phyloP scores from a whole-genome alignment of 2,888 invertebrate species.

The Meteorus colon region DNA sequence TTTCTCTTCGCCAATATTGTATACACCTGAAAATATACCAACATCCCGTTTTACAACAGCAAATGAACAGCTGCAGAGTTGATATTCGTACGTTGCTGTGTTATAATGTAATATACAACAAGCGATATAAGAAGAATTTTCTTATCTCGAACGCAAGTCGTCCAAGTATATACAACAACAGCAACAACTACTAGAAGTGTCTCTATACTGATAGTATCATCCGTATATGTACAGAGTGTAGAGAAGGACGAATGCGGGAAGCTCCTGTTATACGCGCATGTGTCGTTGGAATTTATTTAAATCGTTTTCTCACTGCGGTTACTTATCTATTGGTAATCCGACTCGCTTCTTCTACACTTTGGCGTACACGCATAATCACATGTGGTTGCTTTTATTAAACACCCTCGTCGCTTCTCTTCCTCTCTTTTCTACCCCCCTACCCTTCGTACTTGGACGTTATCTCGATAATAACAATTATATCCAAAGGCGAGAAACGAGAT shows the following conservation, averaged over 20 bases:
- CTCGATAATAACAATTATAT: constrained; percentile 60
- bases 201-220: constrained; percentile 38
- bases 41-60: constrained; percentile 20
- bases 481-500: constrained; percentile 48
- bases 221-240: constrained; percentile 20
- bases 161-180: constrained; percentile 41
- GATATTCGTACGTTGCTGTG: neutral
- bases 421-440: constrained; percentile 24
- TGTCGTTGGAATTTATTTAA: constrained; percentile 58
- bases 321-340: constrained; percentile 53
- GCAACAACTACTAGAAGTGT: constrained; percentile 28
- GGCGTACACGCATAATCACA: constrained; percentile 23
- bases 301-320: constrained; percentile 58
- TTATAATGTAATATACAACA: neutral
- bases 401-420: constrained; percentile 15
- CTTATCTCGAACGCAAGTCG: constrained; percentile 28
- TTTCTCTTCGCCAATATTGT: neutral
- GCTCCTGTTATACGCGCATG: constrained; percentile 57
- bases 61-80: neutral
- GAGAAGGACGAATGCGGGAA: constrained; percentile 34
- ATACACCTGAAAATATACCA: neutral
- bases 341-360: neutral
- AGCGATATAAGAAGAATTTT: constrained; percentile 20
- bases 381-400: constrained; percentile 3
- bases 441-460: constrained; percentile 44